Evolutionary conservation across 2,888 invertebrate genomes (phyloP), one percentile per base, ranked within the genome.

Genomic region (Cephus nigrinus): DNA sequence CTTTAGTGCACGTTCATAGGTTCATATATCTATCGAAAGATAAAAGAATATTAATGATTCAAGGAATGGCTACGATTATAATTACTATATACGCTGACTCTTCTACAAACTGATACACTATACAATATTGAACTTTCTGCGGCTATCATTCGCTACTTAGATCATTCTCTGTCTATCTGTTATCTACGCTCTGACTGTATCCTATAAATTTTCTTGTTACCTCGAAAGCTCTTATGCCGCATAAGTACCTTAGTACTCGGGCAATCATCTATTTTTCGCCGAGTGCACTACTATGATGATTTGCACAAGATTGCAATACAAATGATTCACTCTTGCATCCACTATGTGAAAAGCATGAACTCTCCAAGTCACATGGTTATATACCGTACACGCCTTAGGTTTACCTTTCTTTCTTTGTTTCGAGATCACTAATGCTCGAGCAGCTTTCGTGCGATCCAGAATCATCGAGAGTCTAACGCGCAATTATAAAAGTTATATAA

Each of bases 401-500:
- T n/a, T 30, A 34, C 69, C 33, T 75, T 75, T 32, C 31, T 75
- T 30, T 33, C 68, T 32, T 68, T 75, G 40, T 69, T 34, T 68
- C 75, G 75, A 75, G 31, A 69, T 75, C 30, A 32, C 40, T 55
- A 73, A 79, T 55, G 72, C 73, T 72, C 31, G 76, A 83, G 81
- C 81, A 84, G 85, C 86, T 88, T 88, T 84, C 82, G 84, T 86
- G 88, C 86, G 86, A 86, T 85, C 86, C 85, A 86, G 85, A 85
- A 87, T 86, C 85, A 85, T 82, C 15, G 2, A 15, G 40, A 40
- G 40, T 40, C 40, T 15, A 40, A 15, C 5, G 40, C 40, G 40
- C 15, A 15, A 15, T 15, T 40, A 2, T 40, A 5, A 5, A 40
- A 40, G 5, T 4, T 5, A 40, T 12, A 12, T 5, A 40, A 5